Percentiles rank a stretch among this genome's conserved stretches.
These are phyloP conservation scores for Gasterosteus aculeatus DNA, from an alignment of 2,113 vertebrate species.

Conservation along the genomic window DNA sequence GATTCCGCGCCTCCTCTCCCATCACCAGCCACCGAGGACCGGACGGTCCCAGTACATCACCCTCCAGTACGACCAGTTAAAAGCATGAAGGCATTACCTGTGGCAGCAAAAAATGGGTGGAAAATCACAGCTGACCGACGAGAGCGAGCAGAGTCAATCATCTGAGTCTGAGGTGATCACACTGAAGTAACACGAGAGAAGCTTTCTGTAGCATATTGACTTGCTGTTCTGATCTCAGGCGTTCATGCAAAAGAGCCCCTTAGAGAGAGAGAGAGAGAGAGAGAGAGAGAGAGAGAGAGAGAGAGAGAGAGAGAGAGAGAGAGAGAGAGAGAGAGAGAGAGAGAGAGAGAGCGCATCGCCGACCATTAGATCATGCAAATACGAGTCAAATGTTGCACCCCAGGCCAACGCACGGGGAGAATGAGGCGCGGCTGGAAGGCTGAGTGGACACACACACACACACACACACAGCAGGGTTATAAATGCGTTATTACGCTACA, in stretches of 20 bases:
- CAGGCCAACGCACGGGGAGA: constrained; percentile 22
- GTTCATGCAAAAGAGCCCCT: background rate
- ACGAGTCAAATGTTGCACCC: constrained; percentile 75
- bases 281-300: constrained; percentile 2
- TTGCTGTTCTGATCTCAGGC: constrained; percentile 3
- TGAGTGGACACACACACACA: constrained; percentile 17
- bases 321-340: background rate
- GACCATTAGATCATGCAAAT: constrained; percentile 77
- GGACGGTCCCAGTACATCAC: constrained; percentile 4
- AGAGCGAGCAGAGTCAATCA: background rate
- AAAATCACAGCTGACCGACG: background rate
- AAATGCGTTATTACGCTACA: background rate
- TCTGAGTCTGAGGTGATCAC: background rate
- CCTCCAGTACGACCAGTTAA: constrained; percentile 20
- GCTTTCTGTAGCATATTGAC: background rate
- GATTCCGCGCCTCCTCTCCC: constrained; percentile 4
- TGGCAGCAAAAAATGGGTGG: too few relatives aligned
- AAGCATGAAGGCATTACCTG: background rate
- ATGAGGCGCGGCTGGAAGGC: constrained; percentile 63
- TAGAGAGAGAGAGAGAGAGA: background rate
- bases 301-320: background rate
- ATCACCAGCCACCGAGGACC: constrained; percentile 6
- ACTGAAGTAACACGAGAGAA: background rate
- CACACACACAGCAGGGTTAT: background rate
- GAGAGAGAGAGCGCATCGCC: constrained; percentile 14